A percentile compares a stretch with the other conserved stretches of the same genome.
phyloP scores from a whole-genome alignment of 2,888 invertebrate genomes.

The Malthinus seriepunctatus region DNA sequence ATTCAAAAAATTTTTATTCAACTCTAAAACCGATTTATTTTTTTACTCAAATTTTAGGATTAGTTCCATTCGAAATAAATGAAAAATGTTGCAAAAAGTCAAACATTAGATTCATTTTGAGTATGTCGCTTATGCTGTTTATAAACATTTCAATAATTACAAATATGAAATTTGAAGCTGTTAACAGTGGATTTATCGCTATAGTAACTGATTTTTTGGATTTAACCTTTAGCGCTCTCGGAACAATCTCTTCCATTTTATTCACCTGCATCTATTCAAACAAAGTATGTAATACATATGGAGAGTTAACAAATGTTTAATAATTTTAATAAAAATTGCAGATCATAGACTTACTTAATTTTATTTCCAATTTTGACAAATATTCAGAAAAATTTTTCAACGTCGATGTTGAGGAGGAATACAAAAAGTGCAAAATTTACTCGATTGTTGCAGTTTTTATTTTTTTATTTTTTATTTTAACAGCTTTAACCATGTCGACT shows the following conservation, averaged over 20 bases:
- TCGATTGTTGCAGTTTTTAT: background rate
- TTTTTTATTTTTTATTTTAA: background rate
- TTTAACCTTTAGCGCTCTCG: background rate
- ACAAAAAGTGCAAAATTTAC: background rate
- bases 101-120: background rate
- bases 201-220: background rate
- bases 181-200: background rate
- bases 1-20: background rate
- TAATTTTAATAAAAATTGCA: background rate
- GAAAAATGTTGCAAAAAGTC: background rate
- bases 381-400: background rate
- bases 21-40: constrained; percentile 1
- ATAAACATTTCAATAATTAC: background rate
- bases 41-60: background rate
- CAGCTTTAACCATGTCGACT: background rate
- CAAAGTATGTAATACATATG: background rate
- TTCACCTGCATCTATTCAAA: background rate
- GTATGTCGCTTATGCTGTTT: background rate
- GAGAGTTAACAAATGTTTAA: background rate
- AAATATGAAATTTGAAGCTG: background rate
- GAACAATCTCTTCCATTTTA: background rate
- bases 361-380: background rate
- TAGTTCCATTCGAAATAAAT: background rate
- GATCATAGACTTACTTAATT: background rate
- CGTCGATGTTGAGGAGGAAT: background rate